Evolutionary conservation across 2,797 vertebrate species (phyloP).

Genomic region (Margarornis squamiger): DNA sequence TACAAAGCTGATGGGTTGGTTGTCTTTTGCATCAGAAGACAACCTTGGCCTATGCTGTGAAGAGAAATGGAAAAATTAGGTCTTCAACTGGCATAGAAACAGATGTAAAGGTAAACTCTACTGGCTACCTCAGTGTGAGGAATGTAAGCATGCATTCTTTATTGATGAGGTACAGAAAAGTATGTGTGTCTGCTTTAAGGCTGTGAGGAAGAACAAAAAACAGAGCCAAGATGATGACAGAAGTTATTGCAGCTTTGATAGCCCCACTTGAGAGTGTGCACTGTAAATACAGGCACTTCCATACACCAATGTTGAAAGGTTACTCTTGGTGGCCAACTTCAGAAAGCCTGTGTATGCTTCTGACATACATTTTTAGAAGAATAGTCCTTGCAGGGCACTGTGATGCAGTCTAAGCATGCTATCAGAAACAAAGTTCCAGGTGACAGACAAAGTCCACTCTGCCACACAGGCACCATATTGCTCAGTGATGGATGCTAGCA

Average conservation of each 20-base stretch:
- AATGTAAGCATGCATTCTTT: background rate
- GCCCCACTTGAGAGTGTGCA: slow-evolving; percentile 25
- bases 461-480: background rate
- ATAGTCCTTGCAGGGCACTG: background rate
- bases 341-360: background rate
- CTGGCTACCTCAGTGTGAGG: background rate
- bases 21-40: background rate
- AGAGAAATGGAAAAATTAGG: background rate
- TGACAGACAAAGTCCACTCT: background rate
- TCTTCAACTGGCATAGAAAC: background rate
- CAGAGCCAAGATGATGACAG: slow-evolving; percentile 65
- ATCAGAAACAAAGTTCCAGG: background rate
- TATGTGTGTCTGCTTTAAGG: background rate
- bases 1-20: background rate
- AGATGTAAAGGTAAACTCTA: background rate
- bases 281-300: background rate
- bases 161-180: background rate
- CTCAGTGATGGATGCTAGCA: background rate
- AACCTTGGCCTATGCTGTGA: background rate
- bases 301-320: background rate
- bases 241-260: slow-evolving; percentile 47
- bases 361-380: background rate
- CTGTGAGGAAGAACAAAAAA: slow-evolving; percentile 13
- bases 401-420: background rate
- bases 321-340: background rate